phyloP scores from a whole-genome alignment of 1,140 invertebrate genomes.

The Drosophila sechellia region DNA sequence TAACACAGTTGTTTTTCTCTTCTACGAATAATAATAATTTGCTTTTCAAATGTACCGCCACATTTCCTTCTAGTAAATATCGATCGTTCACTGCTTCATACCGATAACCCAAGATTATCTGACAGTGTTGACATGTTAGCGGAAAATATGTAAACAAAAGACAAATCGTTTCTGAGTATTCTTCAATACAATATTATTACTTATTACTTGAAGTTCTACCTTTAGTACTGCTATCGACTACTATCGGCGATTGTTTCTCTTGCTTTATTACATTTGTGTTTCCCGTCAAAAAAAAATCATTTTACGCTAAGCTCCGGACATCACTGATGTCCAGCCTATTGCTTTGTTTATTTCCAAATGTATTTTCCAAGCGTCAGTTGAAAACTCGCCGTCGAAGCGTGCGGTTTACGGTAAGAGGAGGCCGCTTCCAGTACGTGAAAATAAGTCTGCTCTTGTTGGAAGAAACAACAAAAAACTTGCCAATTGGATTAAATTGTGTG shows the following conservation, averaged over 20 bases:
- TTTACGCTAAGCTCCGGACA: background rate
- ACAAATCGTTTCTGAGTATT: too few species aligned
- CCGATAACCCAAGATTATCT: background rate
- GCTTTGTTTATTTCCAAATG: constrained; percentile 65
- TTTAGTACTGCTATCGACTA: too few species aligned
- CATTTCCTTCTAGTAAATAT: background rate
- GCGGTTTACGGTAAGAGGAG: constrained; percentile 57
- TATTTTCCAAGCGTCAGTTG: constrained; percentile 65
- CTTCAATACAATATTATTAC: too few species aligned
- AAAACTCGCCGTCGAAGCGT: constrained; percentile 45
- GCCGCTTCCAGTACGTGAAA: constrained; percentile 51
- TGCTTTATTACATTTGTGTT: too few species aligned
- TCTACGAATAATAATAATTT: background rate
- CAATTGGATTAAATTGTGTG: constrained; percentile 44
- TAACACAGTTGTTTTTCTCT: too few species aligned
- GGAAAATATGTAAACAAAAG: background rate
- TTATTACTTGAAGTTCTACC: too few species aligned
- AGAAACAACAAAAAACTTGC: constrained; percentile 13
- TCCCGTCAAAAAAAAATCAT: background rate
- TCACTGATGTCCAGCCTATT: constrained; percentile 6
- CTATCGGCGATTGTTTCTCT: too few species aligned
- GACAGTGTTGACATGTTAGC: background rate
- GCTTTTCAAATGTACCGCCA: constrained; percentile 3
- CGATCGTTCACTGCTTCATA: constrained; percentile 1
- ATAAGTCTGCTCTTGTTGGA: constrained; percentile 8